Percentiles rank a stretch among this genome's conserved stretches.
Evolutionary conservation across 2,797 vertebrate genomes (phyloP).

Genomic region (Channallabes apus): DNA sequence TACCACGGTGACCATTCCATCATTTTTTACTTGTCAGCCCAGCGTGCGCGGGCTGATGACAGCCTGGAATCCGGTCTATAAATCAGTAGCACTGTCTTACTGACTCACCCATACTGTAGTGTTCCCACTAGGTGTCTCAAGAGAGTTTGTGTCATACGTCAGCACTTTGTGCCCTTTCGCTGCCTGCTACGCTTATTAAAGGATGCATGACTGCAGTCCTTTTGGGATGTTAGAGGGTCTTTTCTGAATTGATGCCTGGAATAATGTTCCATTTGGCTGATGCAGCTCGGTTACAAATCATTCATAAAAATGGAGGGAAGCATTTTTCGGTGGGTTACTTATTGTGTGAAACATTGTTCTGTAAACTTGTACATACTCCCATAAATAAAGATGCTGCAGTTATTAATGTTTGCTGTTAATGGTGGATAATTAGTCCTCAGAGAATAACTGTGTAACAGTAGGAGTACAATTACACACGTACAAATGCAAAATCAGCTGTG

Average conservation of each 20-base stretch:
- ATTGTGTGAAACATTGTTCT: not conserved
- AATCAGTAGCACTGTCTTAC: constrained; percentile 41
- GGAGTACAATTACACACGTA: not conserved
- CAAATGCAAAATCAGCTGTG: too few species aligned
- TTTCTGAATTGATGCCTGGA: not conserved
- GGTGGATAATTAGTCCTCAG: not conserved
- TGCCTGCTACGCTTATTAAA: not conserved
- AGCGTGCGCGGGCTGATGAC: constrained; percentile 40
- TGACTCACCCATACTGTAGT: not conserved
- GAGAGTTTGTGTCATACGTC: constrained; percentile 18
- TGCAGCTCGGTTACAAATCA: not conserved
- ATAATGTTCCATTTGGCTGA: not conserved
- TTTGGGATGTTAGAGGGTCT: not conserved
- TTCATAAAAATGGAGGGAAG: not conserved
- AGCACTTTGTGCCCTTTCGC: constrained; percentile 25
- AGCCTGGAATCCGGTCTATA: constrained; percentile 51
- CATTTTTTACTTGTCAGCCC: constrained; percentile 32
- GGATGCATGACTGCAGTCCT: not conserved
- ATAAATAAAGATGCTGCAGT: not conserved
- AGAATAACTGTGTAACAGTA: not conserved
- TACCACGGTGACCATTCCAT: constrained; percentile 9
- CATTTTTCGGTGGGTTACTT: not conserved
- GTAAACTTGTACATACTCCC: not conserved
- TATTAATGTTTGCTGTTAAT: constrained; percentile 5
- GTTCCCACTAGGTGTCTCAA: constrained; percentile 20